Base-by-base conservation (phyloP, 2,113 vertebrate species). In the Carollia perspicillata region DNA sequence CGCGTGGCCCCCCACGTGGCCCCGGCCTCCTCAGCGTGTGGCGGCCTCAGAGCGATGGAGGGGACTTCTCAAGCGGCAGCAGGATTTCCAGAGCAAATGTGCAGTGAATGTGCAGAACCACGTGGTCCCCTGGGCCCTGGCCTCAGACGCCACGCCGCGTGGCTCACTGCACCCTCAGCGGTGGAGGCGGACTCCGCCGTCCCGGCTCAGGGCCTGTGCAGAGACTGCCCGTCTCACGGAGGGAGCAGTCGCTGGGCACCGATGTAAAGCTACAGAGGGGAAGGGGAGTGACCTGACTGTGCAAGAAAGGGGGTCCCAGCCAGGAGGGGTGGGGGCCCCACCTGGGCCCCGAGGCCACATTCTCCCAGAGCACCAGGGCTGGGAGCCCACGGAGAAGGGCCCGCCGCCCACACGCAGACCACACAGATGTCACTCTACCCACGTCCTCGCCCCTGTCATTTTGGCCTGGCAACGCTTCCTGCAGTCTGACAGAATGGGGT, bases 111-210 rank as follows among this genome's bases (percentile, higher is more conserved):
- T 26, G 23, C 53, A 40, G 37, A 37, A 11, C 40, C 4, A 5
- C 2, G 7, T 13, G 42, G 35, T 2, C 26, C n/a, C 42, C 22
- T 18, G 9, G 2, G 49, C 17, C 14, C 37, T 0, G 17, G 16
- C 60, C 47, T 47, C 16, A 1, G 40, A 23, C 0, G 0, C 35
- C 86, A 23, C 33, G 3, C 0, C 20, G 90, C n/a, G 3, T 35
- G 28, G 1, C 47, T 17, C 40, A 40, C n/a, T 12, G 35, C 18
- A 0, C 3, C 0, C 8, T 35, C 49, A 5, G 30, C 1, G 23
- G 35, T 2, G 23, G 42, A 80, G 17, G 65, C 51, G 30, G 18
- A 17, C 26, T 10, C 2, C 0, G 11, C 22, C 55, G 6, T 18
- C 44, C 18, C 4, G 37, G 2, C 5, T 42, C 28, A 2, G n/a